A percentile compares a stretch with the other conserved stretches of the same genome.
Conservation (phyloP, 2,888 invertebrate species). For the Hemaris fuciformis region DNA sequence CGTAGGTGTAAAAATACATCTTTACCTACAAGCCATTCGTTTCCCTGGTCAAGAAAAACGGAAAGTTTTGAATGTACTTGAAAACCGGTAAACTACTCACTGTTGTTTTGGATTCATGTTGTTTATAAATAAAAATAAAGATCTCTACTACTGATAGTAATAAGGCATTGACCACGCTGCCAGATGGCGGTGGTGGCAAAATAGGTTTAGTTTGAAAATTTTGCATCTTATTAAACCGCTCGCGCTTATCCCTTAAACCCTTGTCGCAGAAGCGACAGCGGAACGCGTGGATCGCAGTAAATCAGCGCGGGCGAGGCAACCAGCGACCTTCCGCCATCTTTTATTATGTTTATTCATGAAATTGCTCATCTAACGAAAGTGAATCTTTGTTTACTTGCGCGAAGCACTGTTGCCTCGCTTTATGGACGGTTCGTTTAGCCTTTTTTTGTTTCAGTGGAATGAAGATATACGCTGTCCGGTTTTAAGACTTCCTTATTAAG, state of each 20-base stretch:
- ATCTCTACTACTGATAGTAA: no score
- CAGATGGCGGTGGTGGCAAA: no score
- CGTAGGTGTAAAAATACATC: no score
- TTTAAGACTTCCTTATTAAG: neutral
- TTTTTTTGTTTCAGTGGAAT: neutral
- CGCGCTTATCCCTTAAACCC: constrained; percentile 21
- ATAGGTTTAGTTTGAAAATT: constrained; percentile 13
- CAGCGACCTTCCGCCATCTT: constrained; percentile 62
- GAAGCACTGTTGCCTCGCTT: neutral
- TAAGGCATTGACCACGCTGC: no score
- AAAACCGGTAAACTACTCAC: no score
- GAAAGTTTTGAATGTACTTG: no score
- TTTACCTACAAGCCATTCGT: no score
- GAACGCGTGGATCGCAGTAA: constrained; percentile 51
- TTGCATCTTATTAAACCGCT: constrained; percentile 16
- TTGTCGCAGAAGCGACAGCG: constrained; percentile 36
- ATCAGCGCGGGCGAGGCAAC: constrained; percentile 57
- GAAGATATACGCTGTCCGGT: constrained; percentile 4
- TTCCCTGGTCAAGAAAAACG: no score
- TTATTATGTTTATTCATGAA: constrained; percentile 79
- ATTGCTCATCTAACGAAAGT: constrained; percentile 74
- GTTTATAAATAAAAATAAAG: no score
- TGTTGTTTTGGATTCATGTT: no score
- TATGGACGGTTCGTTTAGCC: neutral
- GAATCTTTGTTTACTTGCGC: constrained; percentile 67